phyloP scores from a whole-genome alignment of 2,888 invertebrate genomes.

The Trachelus stipa region DNA sequence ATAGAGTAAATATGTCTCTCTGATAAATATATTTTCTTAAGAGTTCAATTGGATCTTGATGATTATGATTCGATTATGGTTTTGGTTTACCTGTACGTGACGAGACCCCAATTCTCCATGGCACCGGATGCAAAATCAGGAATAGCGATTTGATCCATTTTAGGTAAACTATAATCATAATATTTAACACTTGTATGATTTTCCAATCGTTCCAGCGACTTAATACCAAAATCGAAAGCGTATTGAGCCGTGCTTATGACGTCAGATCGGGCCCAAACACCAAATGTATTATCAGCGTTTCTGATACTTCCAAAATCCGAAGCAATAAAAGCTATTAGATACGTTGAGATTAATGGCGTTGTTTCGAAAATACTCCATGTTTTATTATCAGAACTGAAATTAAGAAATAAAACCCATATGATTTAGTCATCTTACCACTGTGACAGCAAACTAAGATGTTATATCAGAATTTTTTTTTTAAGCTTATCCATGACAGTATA shows the following conservation, averaged over 20 bases:
- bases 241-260: neutral
- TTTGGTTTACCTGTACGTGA: constrained; percentile 68
- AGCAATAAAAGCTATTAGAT: neutral
- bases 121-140: constrained; percentile 96
- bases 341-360: neutral
- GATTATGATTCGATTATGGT: neutral
- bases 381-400: constrained; percentile 26
- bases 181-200: constrained; percentile 71
- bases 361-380: constrained; percentile 32
- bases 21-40: neutral
- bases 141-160: constrained; percentile 96
- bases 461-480: neutral
- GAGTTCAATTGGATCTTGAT: neutral
- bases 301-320: neutral
- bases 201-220: constrained; percentile 68
- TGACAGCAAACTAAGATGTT: neutral
- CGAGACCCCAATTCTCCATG: constrained; percentile 97
- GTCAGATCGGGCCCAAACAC: neutral
- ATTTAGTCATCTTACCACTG: neutral
- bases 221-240: constrained; percentile 35
- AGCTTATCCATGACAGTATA: neutral
- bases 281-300: neutral
- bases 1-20: constrained; percentile 16
- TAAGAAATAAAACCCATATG: neutral
- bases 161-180: constrained; percentile 81